Conservation (phyloP, 1,140 invertebrate species). For the Zaprionus davidi region DNA sequence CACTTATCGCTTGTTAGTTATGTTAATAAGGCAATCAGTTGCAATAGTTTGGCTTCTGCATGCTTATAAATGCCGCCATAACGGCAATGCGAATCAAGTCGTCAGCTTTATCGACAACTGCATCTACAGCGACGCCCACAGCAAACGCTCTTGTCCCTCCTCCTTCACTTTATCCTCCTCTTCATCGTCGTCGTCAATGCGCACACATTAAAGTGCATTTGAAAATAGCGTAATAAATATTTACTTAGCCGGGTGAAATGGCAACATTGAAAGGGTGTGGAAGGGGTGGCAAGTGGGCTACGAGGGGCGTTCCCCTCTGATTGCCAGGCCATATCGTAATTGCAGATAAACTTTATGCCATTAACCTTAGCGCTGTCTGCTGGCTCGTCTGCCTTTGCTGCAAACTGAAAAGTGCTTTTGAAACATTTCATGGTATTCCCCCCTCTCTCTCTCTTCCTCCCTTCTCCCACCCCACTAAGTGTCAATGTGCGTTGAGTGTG, state of each 20-base stretch:
- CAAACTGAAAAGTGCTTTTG: slow-evolving; percentile 68
- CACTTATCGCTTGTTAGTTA: not conserved
- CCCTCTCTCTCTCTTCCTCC: not conserved
- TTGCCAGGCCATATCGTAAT: slow-evolving; percentile 78
- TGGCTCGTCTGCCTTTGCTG: slow-evolving; percentile 18
- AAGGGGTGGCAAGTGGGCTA: not conserved
- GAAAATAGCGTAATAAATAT: slow-evolving; percentile 78
- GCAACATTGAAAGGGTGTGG: not conserved
- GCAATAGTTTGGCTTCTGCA: not conserved
- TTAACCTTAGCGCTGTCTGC: slow-evolving; percentile 77
- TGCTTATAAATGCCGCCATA: not conserved
- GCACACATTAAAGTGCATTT: slow-evolving; percentile 72
- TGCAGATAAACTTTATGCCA: slow-evolving; percentile 81
- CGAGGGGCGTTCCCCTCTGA: slow-evolving; percentile 32
- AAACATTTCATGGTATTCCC: slow-evolving; percentile 72
- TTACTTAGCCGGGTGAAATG: slow-evolving; percentile 51
- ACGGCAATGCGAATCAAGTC: not conserved
- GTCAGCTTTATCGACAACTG: not conserved
- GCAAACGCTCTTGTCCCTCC: not conserved
- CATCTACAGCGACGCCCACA: slow-evolving; percentile 12
- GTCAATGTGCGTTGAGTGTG: slow-evolving; percentile 22
- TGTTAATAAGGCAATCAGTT: not conserved
- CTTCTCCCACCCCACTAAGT: not conserved
- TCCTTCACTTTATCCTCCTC: no score
- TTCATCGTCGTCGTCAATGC: slow-evolving; percentile 26